Evolutionary conservation across 1,140 invertebrate genomes (phyloP), one percentile per base, ranked within the genome.

Genomic region (Paralvinella palmiformis): DNA sequence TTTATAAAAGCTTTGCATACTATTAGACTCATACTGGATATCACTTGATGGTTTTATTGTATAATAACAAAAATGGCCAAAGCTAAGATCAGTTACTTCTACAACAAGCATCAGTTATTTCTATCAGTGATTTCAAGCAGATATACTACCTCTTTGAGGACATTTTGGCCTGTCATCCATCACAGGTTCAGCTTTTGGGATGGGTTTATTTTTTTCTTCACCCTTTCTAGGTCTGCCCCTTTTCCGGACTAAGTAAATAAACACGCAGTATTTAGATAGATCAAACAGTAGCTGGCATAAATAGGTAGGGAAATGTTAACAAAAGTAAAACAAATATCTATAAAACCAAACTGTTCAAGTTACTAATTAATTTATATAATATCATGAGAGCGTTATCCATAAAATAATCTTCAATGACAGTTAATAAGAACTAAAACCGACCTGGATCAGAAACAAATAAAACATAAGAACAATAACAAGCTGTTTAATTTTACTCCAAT

Each of bases 141-240:
- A 36, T 2, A n/a, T 15, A 31, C 57, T 64, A 72, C 72, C 67
- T 69, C 68, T 69, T 52, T 71, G 67, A n/a, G 71, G 71, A 20
- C 66, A 60, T 37, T 67, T 15, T 60, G 68, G 65, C 52, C 68
- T 71, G 17, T 68, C 62, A 7, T 58, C 20, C 10, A 67, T 57
- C 17, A 64, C 60, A 2, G 65, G 53, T 0, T 68, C 67, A 60
- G 66, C 36, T 64, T 58, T n/a, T 56, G 27, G 31, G 62, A 57
- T 27, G 15, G n/a, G 17, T 33, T 4, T 7, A 27, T 59, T 67
- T 55, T 71, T 71, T 7, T 63, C 66, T 59, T 71, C 69, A 27
- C 68, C 68, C 45, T 69, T 71, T 20, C 67, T 66, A 3, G 72
- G 67, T 17, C 69, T 57, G 6, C 72, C 71, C 36, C 61, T 48